Evolutionary conservation across 2,888 invertebrate species (phyloP), one percentile per base, ranked within the genome.

Genomic region (Lasioglossum marginatum): DNA sequence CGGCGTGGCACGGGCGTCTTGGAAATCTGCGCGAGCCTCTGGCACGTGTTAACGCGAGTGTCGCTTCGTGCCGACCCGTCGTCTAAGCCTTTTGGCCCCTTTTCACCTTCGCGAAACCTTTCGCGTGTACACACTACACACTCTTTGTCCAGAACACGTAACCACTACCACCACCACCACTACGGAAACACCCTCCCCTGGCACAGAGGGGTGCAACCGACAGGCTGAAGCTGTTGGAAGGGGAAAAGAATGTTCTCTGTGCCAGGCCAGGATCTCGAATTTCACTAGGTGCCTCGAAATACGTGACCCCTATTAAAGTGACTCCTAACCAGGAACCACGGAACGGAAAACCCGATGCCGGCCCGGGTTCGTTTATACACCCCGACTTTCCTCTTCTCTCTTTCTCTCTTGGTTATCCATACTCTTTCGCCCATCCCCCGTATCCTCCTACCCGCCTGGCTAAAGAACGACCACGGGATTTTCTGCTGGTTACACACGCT

Each of bases 11-110:
- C 57, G 57, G 89, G 85, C 88, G 88, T 89, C 86, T 88, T 88
- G 79, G 83, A 88, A 92, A 92, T 92, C 90, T 90, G 90, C 83
- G 89, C 71, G 45, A 27, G 60, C 40, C n/a, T 27, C 27, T 31
- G 77, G 73, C 88, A 87, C 88, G 86, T 78, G 88, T 88, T 85
- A 80, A 83, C 81, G 66, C 74, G 72, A 66, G 80, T 77, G 81
- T 81, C 82, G 68, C 37, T 66, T 27, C 77, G 77, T 70, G 77
- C 34, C 45, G 45, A 72, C 43, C 74, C 23, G 40, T n/a, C 76
- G 82, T 77, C 77, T 79, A 82, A 85, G 45, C 80, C 81, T 75
- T 86, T 80, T 76, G 74, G 77, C 86, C 84, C 75, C 83, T 79
- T 88, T 88, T 88, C 77, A 83, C 77, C 77, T 77, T 37, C n/a